Base-by-base conservation (phyloP, 2,888 invertebrate species). In the Drosophila picticornis region DNA sequence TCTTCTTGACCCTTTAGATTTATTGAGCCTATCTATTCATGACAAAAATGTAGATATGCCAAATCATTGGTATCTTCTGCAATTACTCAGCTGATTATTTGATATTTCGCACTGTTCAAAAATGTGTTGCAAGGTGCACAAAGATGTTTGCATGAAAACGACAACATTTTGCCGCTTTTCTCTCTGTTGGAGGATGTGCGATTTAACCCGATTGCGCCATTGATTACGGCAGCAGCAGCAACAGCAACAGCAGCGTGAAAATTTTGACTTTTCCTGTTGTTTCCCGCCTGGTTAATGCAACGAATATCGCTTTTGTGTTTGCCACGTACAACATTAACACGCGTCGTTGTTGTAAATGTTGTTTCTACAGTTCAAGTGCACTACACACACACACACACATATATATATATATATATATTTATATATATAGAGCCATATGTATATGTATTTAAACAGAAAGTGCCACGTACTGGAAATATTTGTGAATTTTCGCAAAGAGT, bases 381-480 rank as follows among this genome's bases (percentile, higher is more conserved):
- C 51, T 46, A 59, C 46, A 60, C 57, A 58, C 62, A 34, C 34
- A 34, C 34, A 34, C 34, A 34, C 34, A 34, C 13, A 46, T 56
- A 60, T 36, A 65, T 48, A 62, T 31, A 63, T n/a, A 50, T 19
- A n/a, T 0, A 7, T 1, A 40, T 2, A 2, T 5, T n/a, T 36
- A 65, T 48, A 62, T 31, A 63, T n/a, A 50, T 19, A n/a, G 0
- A 7, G 1, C 13, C 16, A 46, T 25, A 4, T 46, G 16, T 46
- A 25, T 25, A 16, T 25, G 25, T 46, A 46, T 25, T 25, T 46
- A 59, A 22, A 69, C 32, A 67, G 38, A 46, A 63, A 74, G 19
- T 38, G 56, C 29, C 86, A 83, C 81, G 84, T 84, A 81, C 53
- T 72, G 72, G 70, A 81, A 79, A 84, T 86, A 77, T 84, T 84